Percentiles rank a stretch among this genome's conserved stretches.
Conservation (phyloP, 2,797 vertebrate species). For the Oceanodroma leucorhoa region DNA sequence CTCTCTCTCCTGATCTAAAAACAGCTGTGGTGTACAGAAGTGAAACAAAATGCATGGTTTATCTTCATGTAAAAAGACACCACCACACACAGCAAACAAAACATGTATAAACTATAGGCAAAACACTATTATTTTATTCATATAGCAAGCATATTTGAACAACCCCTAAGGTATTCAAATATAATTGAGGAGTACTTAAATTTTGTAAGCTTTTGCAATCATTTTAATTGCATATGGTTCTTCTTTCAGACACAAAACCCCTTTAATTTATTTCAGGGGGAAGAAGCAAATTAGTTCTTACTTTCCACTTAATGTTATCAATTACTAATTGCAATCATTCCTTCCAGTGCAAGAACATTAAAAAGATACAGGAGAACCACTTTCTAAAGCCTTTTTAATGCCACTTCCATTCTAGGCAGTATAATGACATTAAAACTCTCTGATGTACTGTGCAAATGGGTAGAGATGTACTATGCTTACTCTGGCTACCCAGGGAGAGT, state of each 20-base stretch:
- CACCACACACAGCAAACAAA: neutral
- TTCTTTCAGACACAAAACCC: neutral
- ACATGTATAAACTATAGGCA: neutral
- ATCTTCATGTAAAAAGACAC: neutral
- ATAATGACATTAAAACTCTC: constrained; percentile 46
- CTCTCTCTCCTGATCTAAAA: neutral
- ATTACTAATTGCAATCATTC: constrained; percentile 26
- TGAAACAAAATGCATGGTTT: neutral
- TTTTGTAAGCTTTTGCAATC: constrained; percentile 17
- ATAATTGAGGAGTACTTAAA: constrained; percentile 2
- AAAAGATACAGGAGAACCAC: constrained; percentile 13
- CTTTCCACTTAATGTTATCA: neutral
- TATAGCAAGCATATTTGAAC: neutral
- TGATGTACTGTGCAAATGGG: constrained; percentile 45
- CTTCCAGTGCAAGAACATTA: constrained; percentile 19
- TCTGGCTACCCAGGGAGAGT: constrained; percentile 20
- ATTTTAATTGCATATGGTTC: neutral
- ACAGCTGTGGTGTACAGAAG: neutral
- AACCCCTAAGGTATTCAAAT: neutral
- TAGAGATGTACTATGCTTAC: constrained; percentile 54
- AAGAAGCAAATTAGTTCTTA: neutral
- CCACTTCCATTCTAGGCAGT: neutral
- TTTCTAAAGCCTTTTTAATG: constrained; percentile 33
- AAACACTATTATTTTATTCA: neutral
- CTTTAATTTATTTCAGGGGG: constrained; percentile 30